Conservation (phyloP, 2,888 invertebrate species). For the Xanthia togata region DNA sequence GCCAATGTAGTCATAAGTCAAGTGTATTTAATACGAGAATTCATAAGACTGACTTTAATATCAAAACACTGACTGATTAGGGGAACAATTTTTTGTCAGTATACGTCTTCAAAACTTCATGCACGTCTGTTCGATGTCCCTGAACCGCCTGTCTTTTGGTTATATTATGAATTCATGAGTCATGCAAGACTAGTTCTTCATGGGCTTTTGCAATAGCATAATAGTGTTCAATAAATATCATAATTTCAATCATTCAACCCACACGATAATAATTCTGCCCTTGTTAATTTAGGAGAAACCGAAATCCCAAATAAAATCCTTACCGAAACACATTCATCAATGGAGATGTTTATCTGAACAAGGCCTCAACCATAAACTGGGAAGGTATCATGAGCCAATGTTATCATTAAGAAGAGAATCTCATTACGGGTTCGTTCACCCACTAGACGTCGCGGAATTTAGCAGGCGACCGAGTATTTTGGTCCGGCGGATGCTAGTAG, state of each 20-base stretch:
- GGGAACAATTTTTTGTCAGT: conserved; percentile 31
- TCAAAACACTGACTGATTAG: conserved; percentile 37
- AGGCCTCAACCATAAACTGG: conserved; percentile 51
- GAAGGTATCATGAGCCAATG: conserved; percentile 64
- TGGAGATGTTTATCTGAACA: conserved; percentile 48
- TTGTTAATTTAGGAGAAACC: conserved; percentile 25
- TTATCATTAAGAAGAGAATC: conserved; percentile 76
- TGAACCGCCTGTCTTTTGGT: conserved; percentile 1
- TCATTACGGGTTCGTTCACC: conserved; percentile 84
- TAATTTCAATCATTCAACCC: background rate
- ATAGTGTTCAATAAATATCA: background rate
- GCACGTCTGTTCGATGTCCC: background rate
- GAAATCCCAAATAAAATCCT: conserved; percentile 12
- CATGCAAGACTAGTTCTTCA: background rate
- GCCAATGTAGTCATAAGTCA: conserved; percentile 28
- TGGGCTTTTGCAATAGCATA: background rate
- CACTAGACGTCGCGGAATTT: conserved; percentile 89
- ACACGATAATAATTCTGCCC: background rate
- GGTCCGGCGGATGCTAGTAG: conserved; percentile 85
- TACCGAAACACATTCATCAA: conserved; percentile 41
- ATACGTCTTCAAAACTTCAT: background rate
- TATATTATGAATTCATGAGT: conserved; percentile 4
- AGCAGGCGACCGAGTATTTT: conserved; percentile 84
- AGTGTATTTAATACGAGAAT: conserved; percentile 36
- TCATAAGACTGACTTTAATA: conserved; percentile 14